A percentile compares a stretch with the other conserved stretches of the same genome.
Evolutionary conservation across 2,888 invertebrate genomes (phyloP).

Genomic region (Sipunculus nudus): DNA sequence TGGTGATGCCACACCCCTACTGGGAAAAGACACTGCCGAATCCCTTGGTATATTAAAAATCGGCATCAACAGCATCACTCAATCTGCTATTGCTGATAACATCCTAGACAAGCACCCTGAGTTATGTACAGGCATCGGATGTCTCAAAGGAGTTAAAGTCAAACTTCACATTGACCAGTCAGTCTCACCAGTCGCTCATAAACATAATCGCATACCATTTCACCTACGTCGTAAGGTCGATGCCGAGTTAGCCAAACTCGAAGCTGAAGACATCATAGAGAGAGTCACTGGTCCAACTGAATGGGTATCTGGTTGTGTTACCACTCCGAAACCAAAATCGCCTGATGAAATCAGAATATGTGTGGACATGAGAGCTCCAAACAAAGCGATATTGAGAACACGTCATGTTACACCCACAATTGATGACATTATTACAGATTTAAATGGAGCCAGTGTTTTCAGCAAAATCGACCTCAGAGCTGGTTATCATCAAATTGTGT

Average conservation of each 20-base stretch:
- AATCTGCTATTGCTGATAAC: too few species aligned
- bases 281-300: constrained; percentile 10
- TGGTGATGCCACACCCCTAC: too few species aligned
- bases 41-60: too few species aligned
- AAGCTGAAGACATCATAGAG: constrained; percentile 12
- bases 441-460: constrained; percentile 20
- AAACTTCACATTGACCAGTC: constrained; percentile 3
- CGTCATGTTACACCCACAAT: constrained; percentile 17
- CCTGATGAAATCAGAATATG: constrained; percentile 38
- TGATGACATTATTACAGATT: constrained; percentile 15
- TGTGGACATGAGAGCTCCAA: constrained; percentile 42
- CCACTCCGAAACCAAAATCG: constrained; percentile 16
- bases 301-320: constrained; percentile 17
- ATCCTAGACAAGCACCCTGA: too few species aligned
- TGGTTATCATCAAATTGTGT: constrained; percentile 13
- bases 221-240: not conserved
- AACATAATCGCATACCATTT: not conserved
- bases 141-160: constrained; percentile 7
- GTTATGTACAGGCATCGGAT: constrained; percentile 8
- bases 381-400: constrained; percentile 33
- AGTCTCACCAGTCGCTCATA: constrained; percentile 8
- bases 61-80: too few species aligned
- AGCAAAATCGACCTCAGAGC: constrained; percentile 11
- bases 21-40: too few species aligned
- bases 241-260: constrained; percentile 1